Evolutionary conservation across 2,888 invertebrate genomes (phyloP), one percentile per base, ranked within the genome.

Genomic region (Mythimna ferrago): DNA sequence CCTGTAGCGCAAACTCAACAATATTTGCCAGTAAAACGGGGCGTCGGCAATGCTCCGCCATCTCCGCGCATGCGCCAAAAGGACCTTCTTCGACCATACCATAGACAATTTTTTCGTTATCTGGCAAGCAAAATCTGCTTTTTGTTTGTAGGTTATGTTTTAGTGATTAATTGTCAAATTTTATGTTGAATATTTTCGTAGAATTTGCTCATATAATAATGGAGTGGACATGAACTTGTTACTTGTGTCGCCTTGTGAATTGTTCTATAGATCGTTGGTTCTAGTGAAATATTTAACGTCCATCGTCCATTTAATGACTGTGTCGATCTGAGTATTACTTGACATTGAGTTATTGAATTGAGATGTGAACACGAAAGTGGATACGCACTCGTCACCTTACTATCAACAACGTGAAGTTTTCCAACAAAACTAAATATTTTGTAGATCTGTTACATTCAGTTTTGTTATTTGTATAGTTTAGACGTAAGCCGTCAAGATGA

Each of bases 111-210:
- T 91, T 38, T 90, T 92, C 89, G 81, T 89, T 88, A 89, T 69
- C 84, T 85, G 92, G 91, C 94, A 92, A 86, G 90, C 88, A 89
- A 90, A 91, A 89, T 91, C 88, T 89, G 85, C 86, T 89, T 92
- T 92, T 92, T 92, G 90, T 93, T 94, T 95, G 88, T 93, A 96
- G 96, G 96, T 96, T 96, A 96, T 93, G 94, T 94, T 96, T 93
- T 92, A 94, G 90, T 93, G 91, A 90, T 91, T 90, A 93, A 92
- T 95, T 95, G 95, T 95, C 95, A 95, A 95, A 95, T 90, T 93
- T 94, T 90, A 89, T 90, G 90, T 93, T 90, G 88, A 91, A 89
- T 90, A 90, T 91, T 92, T 93, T 91, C 90, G 87, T 91, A 88
- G 83, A 90, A 88, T 89, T 89, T 86, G 84, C 88, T 88, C 84